Conservation (phyloP, 2,888 invertebrate species). For the Microctonus brassicae region DNA sequence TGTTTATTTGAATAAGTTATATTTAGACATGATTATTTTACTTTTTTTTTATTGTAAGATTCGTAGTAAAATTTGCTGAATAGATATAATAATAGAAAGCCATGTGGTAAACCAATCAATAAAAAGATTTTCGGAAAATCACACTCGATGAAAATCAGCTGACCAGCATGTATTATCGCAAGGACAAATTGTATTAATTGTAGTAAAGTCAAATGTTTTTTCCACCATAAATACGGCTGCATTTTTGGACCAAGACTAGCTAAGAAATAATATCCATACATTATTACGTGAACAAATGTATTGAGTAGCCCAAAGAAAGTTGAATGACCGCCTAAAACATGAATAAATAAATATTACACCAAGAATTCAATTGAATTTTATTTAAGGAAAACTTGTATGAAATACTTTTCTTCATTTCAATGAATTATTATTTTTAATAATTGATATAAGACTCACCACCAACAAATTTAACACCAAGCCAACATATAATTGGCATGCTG, state of each 20-base stretch:
- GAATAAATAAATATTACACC: conserved; percentile 5
- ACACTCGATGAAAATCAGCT: conserved; percentile 89
- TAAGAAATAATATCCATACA: conserved; percentile 93
- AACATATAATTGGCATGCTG: conserved; percentile 93
- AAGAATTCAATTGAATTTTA: background rate
- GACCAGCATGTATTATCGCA: conserved; percentile 89
- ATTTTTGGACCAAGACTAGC: conserved; percentile 90
- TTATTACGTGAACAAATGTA: conserved; percentile 94
- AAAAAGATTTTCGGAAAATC: conserved; percentile 89
- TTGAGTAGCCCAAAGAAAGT: conserved; percentile 95
- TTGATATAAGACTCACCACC: conserved; percentile 75
- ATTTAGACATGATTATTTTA: conserved; percentile 73
- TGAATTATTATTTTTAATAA: background rate
- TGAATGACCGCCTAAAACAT: conserved; percentile 84
- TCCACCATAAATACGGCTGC: conserved; percentile 95
- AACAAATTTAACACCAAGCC: conserved; percentile 91
- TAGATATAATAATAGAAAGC: conserved; percentile 91
- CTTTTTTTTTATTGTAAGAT: conserved; percentile 77
- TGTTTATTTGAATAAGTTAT: no score
- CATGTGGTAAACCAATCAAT: conserved; percentile 97
- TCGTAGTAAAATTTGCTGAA: conserved; percentile 93
- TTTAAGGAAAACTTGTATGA: no score
- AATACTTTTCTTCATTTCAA: no score
- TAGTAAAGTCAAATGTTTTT: conserved; percentile 89
- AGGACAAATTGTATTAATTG: conserved; percentile 94